Base-by-base conservation (phyloP, 2,113 vertebrate species). In the Pteruthius melanotis region DNA sequence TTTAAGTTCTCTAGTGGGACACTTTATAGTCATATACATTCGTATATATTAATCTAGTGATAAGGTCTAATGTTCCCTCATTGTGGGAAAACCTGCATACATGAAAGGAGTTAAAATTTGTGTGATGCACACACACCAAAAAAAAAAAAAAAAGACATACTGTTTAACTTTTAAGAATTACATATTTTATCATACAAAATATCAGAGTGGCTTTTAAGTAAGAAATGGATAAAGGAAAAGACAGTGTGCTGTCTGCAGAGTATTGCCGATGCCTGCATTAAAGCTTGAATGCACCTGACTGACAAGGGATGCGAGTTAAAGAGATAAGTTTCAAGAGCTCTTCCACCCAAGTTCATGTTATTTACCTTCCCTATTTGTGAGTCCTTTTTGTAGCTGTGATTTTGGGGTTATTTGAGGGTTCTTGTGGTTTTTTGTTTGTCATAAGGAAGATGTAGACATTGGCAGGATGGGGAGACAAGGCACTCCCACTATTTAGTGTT, bases 371-470 rank as follows among this genome's bases (percentile, higher is more conserved):
- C 39, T 96, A 77, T 72, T 56, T 71, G 14, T 64, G 47, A 89
- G 39, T 94, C 49, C n/a, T 59, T 96, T 96, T 80, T 95, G 80
- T 66, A 96, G 44, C 69, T 44, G 6, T 72, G 68, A 13, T 50
- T 54, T 39, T 26, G 16, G 9, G 9, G 7, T 57, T 33, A 9
- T 37, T 76, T 19, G 15, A 4, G 7, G 1, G 5, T 24, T 28
- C 23, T 7, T 84, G 6, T 52, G 22, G 0, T 4, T 17, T 66
- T 68, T 88, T 40, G 11, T 78, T 60, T 86, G 75, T 76, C 76
- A 74, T 92, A 81, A 87, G 68, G 27, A 83, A 61, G 56, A 74
- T 57, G 44, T 61, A 63, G 70, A 76, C 59, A 57, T 44, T 31
- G 22, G 18, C 47, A 89, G 57, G 70, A 87, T 93, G 83, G 72